phyloP scores from a whole-genome alignment of 2,888 invertebrate species.

The Antitype chi region DNA sequence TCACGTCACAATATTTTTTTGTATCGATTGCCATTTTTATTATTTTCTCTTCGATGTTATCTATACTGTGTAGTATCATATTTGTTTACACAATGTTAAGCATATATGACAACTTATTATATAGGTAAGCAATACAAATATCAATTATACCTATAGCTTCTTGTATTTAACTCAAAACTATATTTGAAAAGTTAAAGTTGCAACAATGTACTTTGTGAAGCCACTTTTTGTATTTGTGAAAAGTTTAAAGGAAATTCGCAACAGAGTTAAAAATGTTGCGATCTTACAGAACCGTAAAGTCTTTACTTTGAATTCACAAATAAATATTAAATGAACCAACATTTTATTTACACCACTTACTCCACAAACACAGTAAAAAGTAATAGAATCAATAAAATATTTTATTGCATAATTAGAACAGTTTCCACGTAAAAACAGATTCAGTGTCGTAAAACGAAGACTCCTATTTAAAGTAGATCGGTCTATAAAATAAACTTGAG shows the following conservation, averaged over 20 bases:
- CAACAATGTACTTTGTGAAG: constrained; percentile 9
- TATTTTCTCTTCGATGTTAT: background rate
- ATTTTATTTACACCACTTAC: constrained; percentile 37
- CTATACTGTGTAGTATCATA: background rate
- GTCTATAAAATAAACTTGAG: constrained; percentile 87
- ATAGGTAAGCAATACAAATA: background rate
- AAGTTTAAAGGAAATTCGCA: background rate
- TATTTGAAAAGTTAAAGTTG: background rate
- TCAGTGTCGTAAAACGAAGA: constrained; percentile 83
- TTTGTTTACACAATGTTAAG: background rate
- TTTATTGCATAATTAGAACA: constrained; percentile 70
- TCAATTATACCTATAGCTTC: background rate
- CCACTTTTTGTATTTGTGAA: background rate
- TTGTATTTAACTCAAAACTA: background rate
- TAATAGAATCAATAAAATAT: constrained; percentile 70
- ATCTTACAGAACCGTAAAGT: constrained; percentile 1
- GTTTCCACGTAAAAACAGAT: constrained; percentile 77
- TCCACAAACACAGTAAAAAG: constrained; percentile 57
- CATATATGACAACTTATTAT: too few species aligned
- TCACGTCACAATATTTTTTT: constrained; percentile 25
- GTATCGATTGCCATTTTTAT: constrained; percentile 15
- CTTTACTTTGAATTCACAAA: constrained; percentile 27
- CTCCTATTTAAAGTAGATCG: constrained; percentile 84
- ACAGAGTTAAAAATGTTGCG: background rate
- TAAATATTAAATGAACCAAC: constrained; percentile 18